Base-by-base conservation (phyloP, 2,797 vertebrate species). In the Danio choprae region DNA sequence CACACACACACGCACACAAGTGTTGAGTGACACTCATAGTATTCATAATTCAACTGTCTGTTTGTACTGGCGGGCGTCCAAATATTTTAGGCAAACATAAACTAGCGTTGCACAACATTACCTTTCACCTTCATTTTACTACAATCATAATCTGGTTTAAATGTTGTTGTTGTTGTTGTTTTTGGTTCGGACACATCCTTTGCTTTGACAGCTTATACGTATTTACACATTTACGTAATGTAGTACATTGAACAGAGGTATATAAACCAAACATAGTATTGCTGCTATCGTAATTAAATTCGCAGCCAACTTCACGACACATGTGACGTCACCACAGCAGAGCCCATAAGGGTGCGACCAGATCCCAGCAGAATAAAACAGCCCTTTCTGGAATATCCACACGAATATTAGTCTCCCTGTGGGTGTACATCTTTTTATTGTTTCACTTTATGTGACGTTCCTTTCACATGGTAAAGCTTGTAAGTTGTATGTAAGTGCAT, bases 11-110 rank as follows among this genome's bases (percentile, higher is more conserved):
- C 29, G 29, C 29, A 29, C 29, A 29, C 60, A 38, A 16, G 29
- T 80, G 53, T 15, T 1, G 41, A 70, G 71, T 70, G 63, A 77
- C 46, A 50, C 12, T 15, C 41, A n/a, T 36, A 43, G 41, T 38
- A 15, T 56, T 58, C 13, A 43, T 40, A 69, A 69, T 51, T 38
- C 9, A 51, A 5, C 46, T n/a, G 22, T 48, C 43, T 38, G 8
- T 60, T 12, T 41, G 10, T n/a, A 1, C 16, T 9, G 16, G 1
- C 1, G 6, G 20, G 63, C 4, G n/a, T 10, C 36, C 48, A 53
- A 69, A 20, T 11, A 46, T 65, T 46, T 46, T 5, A 46, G 12
- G 11, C 29, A 51, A 51, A 69, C 15, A 36, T 9, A 8, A 36
- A 18, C 40, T 15, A 12, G 22, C 4, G 43, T 16, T 3, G 7